Base-by-base conservation (phyloP, 30 jellyfish, hydroid and myxozoan species). In the Cassiopea andromeda region DNA sequence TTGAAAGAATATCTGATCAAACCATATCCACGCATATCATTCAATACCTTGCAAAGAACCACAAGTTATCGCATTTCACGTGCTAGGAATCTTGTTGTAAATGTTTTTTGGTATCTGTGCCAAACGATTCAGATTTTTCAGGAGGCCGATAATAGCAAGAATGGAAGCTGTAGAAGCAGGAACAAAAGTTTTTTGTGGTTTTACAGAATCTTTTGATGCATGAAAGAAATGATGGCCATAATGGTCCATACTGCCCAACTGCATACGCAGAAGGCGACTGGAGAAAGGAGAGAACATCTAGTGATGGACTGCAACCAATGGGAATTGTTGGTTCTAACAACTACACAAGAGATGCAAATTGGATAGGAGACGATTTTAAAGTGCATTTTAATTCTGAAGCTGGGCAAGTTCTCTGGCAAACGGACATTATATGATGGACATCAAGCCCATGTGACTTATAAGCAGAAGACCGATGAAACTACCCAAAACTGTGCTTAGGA, bases 71-170 rank as follows among this genome's bases (percentile, higher is more conserved):
- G 92, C 46, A 69, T 84, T 68, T 84, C 76, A 46, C 47, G 92
- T 10, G 92, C 92, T 44, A 69, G 92, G 48, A 69, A 38, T 15
- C 89, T 27, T 17, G 89, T 84, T 47, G 92, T 43, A 69, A 81
- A 81, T 67, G 85, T 67, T 4, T 54, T 59, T 81, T 81, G 90
- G 85, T 18, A 64, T 81, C 44, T 60, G 89, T 46, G 92, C 89
- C 49, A 17, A 91, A 84, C 80, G 92, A 14, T 84, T 84, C 75
- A 43, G 92, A 15, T 81, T 69, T 9, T 70, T 84, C 67, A 68
- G 92, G 64, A 54, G 0, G 64, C 64, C 64, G 12, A 54, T 54
- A 3, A 54, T 54, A 54, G 64, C 64, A 54, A 54, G 64, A 54
- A 10, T 54, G 12, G 7, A 54, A 6, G 64, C 12, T 54, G 64